These are phyloP conservation scores for Yasuhikotakia modesta DNA, from an alignment of 2,797 vertebrate species.

Conservation along the genomic window DNA sequence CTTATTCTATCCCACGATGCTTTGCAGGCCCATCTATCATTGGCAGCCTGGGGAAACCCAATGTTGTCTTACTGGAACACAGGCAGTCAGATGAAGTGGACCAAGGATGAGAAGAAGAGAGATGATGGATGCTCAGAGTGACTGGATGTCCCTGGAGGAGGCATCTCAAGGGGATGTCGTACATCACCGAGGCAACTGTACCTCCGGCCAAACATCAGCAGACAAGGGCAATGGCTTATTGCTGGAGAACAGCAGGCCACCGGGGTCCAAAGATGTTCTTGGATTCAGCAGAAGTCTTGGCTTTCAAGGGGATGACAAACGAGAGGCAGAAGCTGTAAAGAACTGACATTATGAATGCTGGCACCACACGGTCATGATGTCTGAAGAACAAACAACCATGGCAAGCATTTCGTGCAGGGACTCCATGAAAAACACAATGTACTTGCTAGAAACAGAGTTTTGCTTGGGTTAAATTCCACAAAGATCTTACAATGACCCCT, in stretches of 20 bases:
- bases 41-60: constrained; percentile 31
- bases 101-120: constrained; percentile 3
- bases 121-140: constrained; percentile 28
- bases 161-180: constrained; percentile 26
- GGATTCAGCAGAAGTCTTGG: constrained; percentile 44
- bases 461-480: too few species aligned
- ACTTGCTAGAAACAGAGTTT: too few species aligned
- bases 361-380: not conserved
- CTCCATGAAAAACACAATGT: too few species aligned
- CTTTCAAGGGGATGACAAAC: constrained; percentile 55
- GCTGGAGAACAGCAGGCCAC: constrained; percentile 20
- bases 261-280: constrained; percentile 16
- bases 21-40: constrained; percentile 37
- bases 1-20: constrained; percentile 31
- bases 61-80: not conserved
- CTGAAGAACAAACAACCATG: not conserved
- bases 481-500: too few species aligned
- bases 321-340: constrained; percentile 42
- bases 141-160: constrained; percentile 15
- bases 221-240: constrained; percentile 28
- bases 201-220: constrained; percentile 22
- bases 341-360: constrained; percentile 52
- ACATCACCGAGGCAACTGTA: constrained; percentile 24
- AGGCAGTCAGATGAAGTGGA: constrained; percentile 23
- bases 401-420: not conserved